Percentiles rank a stretch among this genome's conserved stretches.
phyloP scores from a whole-genome alignment of 2,113 vertebrate species.

The Petaurus breviceps region DNA sequence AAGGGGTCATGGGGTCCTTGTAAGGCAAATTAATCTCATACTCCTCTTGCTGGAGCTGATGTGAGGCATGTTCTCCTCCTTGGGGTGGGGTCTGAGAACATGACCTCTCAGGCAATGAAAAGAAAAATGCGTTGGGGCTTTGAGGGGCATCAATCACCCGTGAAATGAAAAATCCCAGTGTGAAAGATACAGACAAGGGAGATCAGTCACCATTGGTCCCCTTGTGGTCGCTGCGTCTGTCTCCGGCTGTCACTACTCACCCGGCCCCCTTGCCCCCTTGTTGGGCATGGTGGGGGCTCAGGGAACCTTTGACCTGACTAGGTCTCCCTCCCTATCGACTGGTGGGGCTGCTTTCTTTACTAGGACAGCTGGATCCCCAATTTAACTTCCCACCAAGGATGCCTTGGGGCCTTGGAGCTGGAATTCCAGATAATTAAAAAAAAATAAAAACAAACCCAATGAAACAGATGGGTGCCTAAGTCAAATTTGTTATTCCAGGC shows the following conservation, averaged over 20 bases:
- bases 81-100: constrained; percentile 10
- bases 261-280: background rate
- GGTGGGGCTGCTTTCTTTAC: background rate
- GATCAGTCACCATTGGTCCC: background rate
- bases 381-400: constrained; percentile 28
- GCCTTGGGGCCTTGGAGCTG: constrained; percentile 33
- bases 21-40: background rate
- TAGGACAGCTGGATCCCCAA: background rate
- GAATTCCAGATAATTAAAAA: constrained; percentile 45
- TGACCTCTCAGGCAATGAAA: constrained; percentile 14
- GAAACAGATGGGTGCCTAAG: constrained; percentile 18
- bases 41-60: background rate
- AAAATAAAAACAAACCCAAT: constrained; percentile 51
- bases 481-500: background rate
- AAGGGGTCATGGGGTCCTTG: background rate
- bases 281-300: background rate
- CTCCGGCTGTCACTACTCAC: background rate
- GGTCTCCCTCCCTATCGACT: constrained; percentile 28
- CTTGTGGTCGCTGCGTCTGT: background rate
- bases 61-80: background rate
- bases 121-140: background rate
- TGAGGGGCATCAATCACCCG: background rate
- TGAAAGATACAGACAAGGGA: background rate
- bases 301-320: background rate
- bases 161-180: background rate